Percentiles rank a stretch among this genome's conserved stretches.
Evolutionary conservation across 2,888 invertebrate genomes (phyloP).

Genomic region (Teleogryllus oceanicus): DNA sequence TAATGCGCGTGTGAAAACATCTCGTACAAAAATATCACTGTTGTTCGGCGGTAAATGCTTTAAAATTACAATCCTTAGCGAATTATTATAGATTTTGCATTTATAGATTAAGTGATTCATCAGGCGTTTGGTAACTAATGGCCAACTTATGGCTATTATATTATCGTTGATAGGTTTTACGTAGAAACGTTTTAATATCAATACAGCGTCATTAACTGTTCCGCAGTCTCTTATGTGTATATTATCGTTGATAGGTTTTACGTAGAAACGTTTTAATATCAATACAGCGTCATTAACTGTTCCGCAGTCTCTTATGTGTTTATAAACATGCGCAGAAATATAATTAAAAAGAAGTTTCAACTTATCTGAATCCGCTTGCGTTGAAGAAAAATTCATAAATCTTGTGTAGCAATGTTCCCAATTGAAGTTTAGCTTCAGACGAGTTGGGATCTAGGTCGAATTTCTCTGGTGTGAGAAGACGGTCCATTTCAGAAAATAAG

Average conservation of each 20-base stretch:
- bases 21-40: neutral
- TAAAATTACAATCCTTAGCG: neutral
- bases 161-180: neutral
- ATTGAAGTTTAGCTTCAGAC: neutral
- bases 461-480: too few species aligned
- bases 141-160: neutral
- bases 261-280: too few species aligned
- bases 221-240: neutral
- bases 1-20: neutral
- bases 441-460: too few species aligned
- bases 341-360: neutral
- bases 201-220: neutral
- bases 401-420: neutral
- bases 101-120: neutral
- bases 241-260: too few species aligned
- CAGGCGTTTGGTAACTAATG: neutral
- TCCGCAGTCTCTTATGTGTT: neutral
- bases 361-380: neutral
- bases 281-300: neutral
- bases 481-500: too few species aligned
- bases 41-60: neutral
- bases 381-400: neutral
- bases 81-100: neutral
- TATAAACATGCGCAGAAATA: neutral
- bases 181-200: neutral